Conservation (phyloP, 2,888 invertebrate genomes). For the Copidosoma aretas region DNA sequence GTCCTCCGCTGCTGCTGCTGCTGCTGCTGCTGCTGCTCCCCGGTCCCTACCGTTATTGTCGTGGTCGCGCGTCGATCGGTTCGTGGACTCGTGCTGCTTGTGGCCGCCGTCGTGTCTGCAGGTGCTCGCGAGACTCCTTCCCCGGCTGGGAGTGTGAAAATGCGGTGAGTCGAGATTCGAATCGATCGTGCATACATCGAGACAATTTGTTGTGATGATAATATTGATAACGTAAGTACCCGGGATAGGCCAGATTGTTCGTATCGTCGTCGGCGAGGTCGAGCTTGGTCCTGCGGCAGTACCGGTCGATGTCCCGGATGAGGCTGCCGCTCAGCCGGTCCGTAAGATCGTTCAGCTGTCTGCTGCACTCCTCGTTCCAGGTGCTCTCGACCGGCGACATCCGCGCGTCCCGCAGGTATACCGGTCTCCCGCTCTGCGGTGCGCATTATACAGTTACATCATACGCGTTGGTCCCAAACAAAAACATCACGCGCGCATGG, state of each 20-base stretch:
- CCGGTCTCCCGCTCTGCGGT: conserved; percentile 9
- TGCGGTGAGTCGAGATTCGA: too few species aligned
- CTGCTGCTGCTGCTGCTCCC: too few species aligned
- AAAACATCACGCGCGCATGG: too few species aligned
- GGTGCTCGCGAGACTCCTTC: conserved; percentile 11
- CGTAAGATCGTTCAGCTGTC: conserved; percentile 79
- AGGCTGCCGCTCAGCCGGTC: conserved; percentile 81
- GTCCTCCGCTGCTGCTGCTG: too few species aligned
- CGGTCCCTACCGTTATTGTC: conserved; percentile 44
- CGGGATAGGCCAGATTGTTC: conserved; percentile 9
- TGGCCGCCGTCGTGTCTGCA: conserved; percentile 48
- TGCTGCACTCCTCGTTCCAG: conserved; percentile 73
- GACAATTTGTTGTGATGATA: too few species aligned
- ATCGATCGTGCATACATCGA: too few species aligned
- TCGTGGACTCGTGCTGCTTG: conserved; percentile 1
- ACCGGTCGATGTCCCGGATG: conserved; percentile 75
- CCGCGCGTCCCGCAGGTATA: conserved; percentile 21
- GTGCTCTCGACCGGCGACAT: conserved; percentile 50
- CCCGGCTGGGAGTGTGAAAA: too few species aligned
- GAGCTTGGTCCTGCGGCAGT: conserved; percentile 56
- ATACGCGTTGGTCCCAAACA: too few species aligned
- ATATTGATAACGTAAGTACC: background rate
- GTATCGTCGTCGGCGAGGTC: conserved; percentile 26
- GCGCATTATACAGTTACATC: too few species aligned
- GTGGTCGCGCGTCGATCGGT: conserved; percentile 5